Base-by-base conservation (phyloP, 2,113 vertebrate species). In the Hymenochirus boettgeri region DNA sequence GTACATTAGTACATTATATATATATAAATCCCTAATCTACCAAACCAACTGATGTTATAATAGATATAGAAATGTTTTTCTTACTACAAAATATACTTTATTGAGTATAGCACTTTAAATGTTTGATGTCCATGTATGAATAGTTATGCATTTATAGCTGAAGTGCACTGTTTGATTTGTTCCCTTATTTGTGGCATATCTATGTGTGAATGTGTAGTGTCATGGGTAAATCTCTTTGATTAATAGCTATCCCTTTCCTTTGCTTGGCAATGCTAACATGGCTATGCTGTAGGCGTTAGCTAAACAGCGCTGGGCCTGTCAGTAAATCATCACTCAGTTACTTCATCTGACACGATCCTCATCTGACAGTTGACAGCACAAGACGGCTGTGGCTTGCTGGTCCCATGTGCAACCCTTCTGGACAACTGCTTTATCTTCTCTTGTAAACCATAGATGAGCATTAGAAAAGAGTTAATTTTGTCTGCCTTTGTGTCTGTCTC, bases 381-480 rank as follows among this genome's bases (percentile, higher is more conserved):
- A 86, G 79, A 75, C 85, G 83, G 80, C 83, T 75, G 83, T 72
- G 84, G 82, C 88, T 83, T 83, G 79, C 82, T 89, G 89, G 89
- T 88, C 83, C 88, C 83, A 83, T 87, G 83, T 88, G 89, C 86
- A 88, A 78, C 80, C 86, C 83, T 81, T 85, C 85, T 85, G 86
- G 80, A 88, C 86, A 80, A 75, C 82, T 88, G 86, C 87, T 90
- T 89, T 86, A 89, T 90, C 84, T 87, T 74, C 85, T 84, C 81
- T 85, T 84, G 85, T 92, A 90, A 93, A 91, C 88, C 87, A 87
- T 83, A 85, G 81, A 82, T 83, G 83, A 85, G 72, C 74, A 83
- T 84, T 87, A 92, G 84, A 92, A 91, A 90, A 88, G 89, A 90
- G 88, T 89, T 92, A 90, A 93, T 92, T 84, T 88, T 88, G 86